These are phyloP conservation scores for Glyptemys insculpta DNA, from an alignment of 2,797 vertebrate genomes.

Conservation along the genomic window DNA sequence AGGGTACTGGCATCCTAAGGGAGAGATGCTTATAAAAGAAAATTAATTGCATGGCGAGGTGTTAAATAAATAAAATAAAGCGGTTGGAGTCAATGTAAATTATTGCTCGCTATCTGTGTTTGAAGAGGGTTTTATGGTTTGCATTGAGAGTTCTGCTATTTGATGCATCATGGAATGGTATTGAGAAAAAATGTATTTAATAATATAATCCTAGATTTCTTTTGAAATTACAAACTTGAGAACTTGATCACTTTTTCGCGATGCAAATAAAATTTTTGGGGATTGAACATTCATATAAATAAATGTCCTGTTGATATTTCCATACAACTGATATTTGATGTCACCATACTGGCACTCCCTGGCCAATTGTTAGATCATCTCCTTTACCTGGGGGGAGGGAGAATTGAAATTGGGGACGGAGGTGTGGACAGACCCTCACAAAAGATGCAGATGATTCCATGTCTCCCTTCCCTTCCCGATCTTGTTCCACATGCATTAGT, in stretches of 20 bases:
- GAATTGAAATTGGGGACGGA: neutral
- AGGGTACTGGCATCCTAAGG: conserved; percentile 57
- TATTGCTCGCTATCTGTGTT: conserved; percentile 34
- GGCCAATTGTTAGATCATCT: neutral
- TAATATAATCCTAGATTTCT: neutral
- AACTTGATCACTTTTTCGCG: neutral
- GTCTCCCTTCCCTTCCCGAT: conserved; percentile 34
- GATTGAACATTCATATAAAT: neutral
- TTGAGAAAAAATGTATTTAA: neutral
- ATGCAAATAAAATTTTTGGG: neutral
- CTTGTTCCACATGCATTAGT: neutral
- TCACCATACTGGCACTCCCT: accelerated
- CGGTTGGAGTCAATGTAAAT: conserved; percentile 4
- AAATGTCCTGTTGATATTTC: neutral
- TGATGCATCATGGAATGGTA: neutral
- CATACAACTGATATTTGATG: accelerated
- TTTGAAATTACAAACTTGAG: accelerated
- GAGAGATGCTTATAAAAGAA: conserved; percentile 67
- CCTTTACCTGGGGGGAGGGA: neutral
- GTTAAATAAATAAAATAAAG: conserved; percentile 74
- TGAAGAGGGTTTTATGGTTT: conserved; percentile 29
- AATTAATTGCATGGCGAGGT: conserved; percentile 72
- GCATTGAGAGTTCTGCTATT: neutral
- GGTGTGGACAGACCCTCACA: neutral
- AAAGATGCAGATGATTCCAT: neutral